phyloP scores from a whole-genome alignment of 2,888 invertebrate genomes.

The Pomacea canaliculata region DNA sequence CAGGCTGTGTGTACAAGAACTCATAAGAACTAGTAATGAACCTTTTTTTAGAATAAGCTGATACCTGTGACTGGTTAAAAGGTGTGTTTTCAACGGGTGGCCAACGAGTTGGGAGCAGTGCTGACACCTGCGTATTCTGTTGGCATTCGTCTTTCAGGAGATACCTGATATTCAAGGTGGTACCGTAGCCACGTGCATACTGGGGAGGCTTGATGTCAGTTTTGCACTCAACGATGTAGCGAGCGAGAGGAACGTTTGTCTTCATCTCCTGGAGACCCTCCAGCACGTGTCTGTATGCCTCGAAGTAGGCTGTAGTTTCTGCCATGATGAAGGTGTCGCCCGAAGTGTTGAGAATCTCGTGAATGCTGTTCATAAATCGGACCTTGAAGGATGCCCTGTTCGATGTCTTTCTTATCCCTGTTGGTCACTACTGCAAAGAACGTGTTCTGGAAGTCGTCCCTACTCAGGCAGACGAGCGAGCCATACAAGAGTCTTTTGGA shows the following conservation, averaged over 20 bases:
- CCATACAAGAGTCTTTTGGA: conserved; percentile 79
- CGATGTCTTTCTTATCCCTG: conserved; percentile 49
- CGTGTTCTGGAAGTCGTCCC: conserved; percentile 78
- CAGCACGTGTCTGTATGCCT: conserved; percentile 83
- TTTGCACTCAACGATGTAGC: conserved; percentile 51
- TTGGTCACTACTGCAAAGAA: conserved; percentile 76
- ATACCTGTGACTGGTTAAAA: conserved; percentile 40
- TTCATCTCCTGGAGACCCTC: conserved; percentile 77
- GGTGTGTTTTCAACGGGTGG: conserved; percentile 34
- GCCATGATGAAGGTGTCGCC: conserved; percentile 74
- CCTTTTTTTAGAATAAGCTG: too few species aligned
- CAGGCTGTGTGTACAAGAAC: too few species aligned
- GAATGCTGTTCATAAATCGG: conserved; percentile 40
- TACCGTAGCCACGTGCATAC: conserved; percentile 39
- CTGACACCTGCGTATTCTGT: conserved; percentile 5
- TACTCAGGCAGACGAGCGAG: conserved; percentile 80
- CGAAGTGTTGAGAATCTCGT: conserved; percentile 29
- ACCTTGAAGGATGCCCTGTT: conserved; percentile 53
- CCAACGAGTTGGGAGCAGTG: conserved; percentile 42
- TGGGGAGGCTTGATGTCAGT: conserved; percentile 44
- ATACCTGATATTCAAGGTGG: conserved; percentile 12
- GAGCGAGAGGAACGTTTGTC: conserved; percentile 29
- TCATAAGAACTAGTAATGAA: too few species aligned
- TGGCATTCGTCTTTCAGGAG: neutral
- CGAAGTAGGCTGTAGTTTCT: conserved; percentile 85